Evolutionary conservation across 2,797 vertebrate species (phyloP).

Genomic region (Anas acuta): DNA sequence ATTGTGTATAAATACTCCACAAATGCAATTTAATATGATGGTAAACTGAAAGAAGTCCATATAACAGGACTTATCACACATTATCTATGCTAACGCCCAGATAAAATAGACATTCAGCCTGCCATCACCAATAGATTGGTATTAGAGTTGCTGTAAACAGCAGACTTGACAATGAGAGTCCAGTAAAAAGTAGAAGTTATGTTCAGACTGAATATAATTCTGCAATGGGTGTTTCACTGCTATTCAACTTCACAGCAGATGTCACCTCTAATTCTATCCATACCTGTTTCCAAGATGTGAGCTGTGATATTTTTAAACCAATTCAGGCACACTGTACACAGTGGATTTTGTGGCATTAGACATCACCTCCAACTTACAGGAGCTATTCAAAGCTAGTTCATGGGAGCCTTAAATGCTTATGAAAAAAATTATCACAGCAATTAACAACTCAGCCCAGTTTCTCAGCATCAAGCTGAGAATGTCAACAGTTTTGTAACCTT

Average conservation of each 20-base stretch:
- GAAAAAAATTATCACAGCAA: neutral
- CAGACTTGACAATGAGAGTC: neutral
- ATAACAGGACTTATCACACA: accelerated
- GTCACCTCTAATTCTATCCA: neutral
- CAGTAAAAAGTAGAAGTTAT: neutral
- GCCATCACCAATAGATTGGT: neutral
- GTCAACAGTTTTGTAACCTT: neutral
- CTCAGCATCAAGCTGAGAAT: neutral
- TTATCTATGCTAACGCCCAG: neutral
- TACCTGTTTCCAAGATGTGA: neutral
- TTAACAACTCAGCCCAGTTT: neutral
- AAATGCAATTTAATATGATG: neutral
- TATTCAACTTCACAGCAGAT: neutral
- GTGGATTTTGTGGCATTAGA: neutral
- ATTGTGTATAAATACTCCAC: neutral
- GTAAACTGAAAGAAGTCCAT: neutral
- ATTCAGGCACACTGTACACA: neutral
- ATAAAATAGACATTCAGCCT: neutral
- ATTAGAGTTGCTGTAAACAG: neutral
- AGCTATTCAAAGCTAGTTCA: neutral
- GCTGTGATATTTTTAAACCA: neutral
- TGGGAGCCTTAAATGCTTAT: neutral
- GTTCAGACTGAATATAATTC: neutral
- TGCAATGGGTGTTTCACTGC: neutral
- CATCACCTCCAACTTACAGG: neutral